phyloP scores from a whole-genome alignment of 2,888 invertebrate genomes.

The Drosophila infuscata region DNA sequence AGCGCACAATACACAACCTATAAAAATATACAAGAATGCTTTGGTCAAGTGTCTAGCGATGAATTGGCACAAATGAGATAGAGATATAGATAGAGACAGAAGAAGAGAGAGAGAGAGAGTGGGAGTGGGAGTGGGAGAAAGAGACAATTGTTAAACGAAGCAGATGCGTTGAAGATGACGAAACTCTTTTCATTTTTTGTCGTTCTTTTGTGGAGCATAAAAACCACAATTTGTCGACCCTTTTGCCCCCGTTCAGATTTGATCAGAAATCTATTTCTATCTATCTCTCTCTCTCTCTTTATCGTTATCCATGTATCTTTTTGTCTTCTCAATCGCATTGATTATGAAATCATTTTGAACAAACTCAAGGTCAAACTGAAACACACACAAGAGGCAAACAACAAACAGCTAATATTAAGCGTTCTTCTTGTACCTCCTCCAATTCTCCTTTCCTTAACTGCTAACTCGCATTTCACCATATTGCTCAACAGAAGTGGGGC shows the following conservation, averaged over 20 bases:
- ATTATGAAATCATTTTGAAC: constrained; percentile 50
- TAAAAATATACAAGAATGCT: constrained; percentile 17
- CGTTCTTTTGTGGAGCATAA: constrained; percentile 46
- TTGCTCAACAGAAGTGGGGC: not conserved
- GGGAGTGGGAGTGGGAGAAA: constrained; percentile 13
- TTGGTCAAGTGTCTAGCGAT: constrained; percentile 67
- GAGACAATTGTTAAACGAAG: constrained; percentile 41
- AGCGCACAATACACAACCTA: constrained; percentile 4
- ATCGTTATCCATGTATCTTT: too few relatives aligned
- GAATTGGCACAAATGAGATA: constrained; percentile 61
- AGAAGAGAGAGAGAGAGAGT: constrained; percentile 15
- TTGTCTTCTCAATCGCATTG: constrained; percentile 1
- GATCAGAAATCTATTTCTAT: constrained; percentile 55
- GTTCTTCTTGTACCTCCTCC: not conserved
- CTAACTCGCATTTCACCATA: not conserved
- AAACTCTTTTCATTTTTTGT: constrained; percentile 24
- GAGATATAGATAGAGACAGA: constrained; percentile 16
- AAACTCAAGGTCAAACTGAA: constrained; percentile 5
- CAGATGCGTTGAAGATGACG: constrained; percentile 52
- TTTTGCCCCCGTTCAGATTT: constrained; percentile 34
- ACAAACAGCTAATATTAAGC: not conserved
- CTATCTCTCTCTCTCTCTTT: not conserved
- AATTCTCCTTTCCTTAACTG: not conserved
- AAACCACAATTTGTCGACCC: constrained; percentile 52
- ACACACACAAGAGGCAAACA: not conserved